These are phyloP conservation scores for human DNA, from an alignment of 2,113 vertebrate species.

Conservation along the genomic window DNA sequence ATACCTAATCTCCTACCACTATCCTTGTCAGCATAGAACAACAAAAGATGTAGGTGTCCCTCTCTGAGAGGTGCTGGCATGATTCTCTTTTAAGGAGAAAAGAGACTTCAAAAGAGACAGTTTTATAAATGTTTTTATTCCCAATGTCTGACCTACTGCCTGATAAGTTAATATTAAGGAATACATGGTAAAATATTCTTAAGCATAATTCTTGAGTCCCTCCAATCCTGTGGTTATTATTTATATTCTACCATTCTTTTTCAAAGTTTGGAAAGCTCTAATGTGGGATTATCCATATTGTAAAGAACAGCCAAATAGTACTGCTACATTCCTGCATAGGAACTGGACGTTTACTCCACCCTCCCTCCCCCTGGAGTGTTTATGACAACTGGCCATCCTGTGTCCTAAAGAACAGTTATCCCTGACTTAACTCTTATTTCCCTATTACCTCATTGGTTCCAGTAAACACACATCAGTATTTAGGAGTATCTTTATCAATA, in stretches of 20 bases:
- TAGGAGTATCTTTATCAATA: not conserved
- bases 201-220: not conserved
- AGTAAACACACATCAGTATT: not conserved
- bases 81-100: not conserved
- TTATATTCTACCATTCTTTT: not conserved
- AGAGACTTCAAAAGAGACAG: not conserved
- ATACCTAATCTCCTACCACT: not conserved
- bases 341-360: not conserved
- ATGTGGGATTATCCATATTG: not conserved
- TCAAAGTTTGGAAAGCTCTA: not conserved
- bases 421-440: not conserved
- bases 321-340: fast-evolving
- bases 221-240: not conserved
- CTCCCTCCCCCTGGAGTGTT: not conserved
- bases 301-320: not conserved
- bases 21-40: not conserved
- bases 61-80: not conserved
- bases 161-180: slow-evolving; percentile 32
- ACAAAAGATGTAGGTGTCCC: not conserved
- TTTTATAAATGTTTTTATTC: not conserved
- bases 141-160: not conserved
- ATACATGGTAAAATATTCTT: not conserved
- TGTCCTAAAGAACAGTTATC: not conserved
- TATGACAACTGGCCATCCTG: not conserved
- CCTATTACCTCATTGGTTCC: not conserved